Conservation (phyloP, 1,140 invertebrate genomes). For the Brachionus angularis region DNA sequence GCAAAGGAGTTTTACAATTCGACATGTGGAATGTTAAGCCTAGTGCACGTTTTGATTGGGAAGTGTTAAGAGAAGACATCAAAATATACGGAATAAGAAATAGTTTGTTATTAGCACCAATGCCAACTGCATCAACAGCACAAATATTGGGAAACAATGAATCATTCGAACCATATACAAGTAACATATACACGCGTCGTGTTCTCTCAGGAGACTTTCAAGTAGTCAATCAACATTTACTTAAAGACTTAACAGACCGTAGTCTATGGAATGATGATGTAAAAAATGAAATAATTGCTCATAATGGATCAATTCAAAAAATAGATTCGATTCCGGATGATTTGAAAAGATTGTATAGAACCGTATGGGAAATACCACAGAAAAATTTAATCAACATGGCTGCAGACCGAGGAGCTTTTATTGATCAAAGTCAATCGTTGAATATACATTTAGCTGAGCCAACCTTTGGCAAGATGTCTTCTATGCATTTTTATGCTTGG, state of each 20-base stretch:
- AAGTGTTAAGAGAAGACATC: constrained; percentile 75
- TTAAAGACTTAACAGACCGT: constrained; percentile 83
- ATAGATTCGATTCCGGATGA: constrained; percentile 82
- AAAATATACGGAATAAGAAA: constrained; percentile 85
- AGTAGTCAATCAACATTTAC: constrained; percentile 91
- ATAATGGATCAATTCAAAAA: constrained; percentile 84
- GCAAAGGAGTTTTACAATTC: constrained; percentile 86
- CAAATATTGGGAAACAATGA: constrained; percentile 99
- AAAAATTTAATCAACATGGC: constrained; percentile 93
- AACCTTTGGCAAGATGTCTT: constrained; percentile 84
- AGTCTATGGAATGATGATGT: constrained; percentile 92
- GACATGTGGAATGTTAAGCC: constrained; percentile 96
- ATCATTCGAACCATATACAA: constrained; percentile 95
- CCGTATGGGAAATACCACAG: constrained; percentile 97
- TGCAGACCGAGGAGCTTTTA: constrained; percentile 91
- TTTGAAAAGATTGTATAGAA: constrained; percentile 87
- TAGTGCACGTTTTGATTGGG: constrained; percentile 84
- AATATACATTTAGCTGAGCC: constrained; percentile 94
- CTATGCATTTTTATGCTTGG: constrained; percentile 98
- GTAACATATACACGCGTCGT: constrained; percentile 88
- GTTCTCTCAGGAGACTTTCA: constrained; percentile 85
- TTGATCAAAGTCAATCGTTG: constrained; percentile 95
- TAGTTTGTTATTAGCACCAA: constrained; percentile 87
- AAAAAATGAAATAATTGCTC: constrained; percentile 89
- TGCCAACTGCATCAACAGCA: constrained; percentile 98